Evolutionary conservation across 1,140 invertebrate genomes (phyloP), one percentile per base, ranked within the genome.

Genomic region (Medauroidea extradentata): DNA sequence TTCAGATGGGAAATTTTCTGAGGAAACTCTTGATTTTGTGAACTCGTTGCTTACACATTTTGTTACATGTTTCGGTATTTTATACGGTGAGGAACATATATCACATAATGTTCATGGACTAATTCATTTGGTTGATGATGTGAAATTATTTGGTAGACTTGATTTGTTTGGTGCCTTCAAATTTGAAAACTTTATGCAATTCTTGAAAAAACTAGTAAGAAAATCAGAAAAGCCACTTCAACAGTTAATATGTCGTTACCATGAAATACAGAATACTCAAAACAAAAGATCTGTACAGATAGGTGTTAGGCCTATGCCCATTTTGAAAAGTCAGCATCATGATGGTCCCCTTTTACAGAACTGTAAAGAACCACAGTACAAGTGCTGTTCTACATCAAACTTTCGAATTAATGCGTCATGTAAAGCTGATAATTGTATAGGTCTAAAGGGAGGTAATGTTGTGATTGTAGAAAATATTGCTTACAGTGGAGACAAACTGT

Each of bases 111-210:
- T 34, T 4, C 29, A 34, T 34, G 29, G 29, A 34, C 29, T 34
- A 7, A 34, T 34, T 34, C 71, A 75, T 60, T 46, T 74, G 21
- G 49, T 64, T 21, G 58, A 64, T 56, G 70, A 74, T 66, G 66
- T 61, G n/a, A 60, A 53, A 62, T 50, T 53, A n/a, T 66, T 59
- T 65, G 67, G 66, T 8, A 39, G 52, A 16, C 57, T 72, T n/a
- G 67, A 74, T 60, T 56, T 55, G 5, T 67, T 66, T 46, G 68
- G 67, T 50, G 60, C 68, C 14, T 74, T 71, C 58, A 55, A 60
- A 41, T 72, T 70, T 70, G 70, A 74, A 65, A 72, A 67, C 54
- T 67, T 2, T 53, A 42, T 53, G 52, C 52, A 53, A 39, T 5
- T 25, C 1, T 21, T 53, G 19, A 53, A 53, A 19, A 53, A 53